Base-by-base conservation (phyloP, 2,113 vertebrate genomes). In the Dasyornis broadbenti region DNA sequence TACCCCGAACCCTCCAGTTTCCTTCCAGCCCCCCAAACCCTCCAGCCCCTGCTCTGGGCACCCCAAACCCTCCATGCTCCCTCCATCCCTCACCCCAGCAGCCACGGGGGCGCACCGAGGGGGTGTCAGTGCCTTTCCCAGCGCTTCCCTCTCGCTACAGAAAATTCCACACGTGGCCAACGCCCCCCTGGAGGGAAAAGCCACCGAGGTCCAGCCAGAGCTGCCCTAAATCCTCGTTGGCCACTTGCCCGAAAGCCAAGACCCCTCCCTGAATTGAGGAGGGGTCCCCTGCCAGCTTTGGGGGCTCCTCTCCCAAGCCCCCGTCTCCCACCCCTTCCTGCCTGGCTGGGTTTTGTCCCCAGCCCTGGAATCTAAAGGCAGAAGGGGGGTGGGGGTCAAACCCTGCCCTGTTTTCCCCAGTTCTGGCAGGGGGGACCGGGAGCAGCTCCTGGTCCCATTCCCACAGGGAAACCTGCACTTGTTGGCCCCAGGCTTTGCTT, bases 401-500 rank as follows among this genome's bases (percentile, higher is more conserved):
- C 3, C 77, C 49, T 33, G n/a, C 5, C 0, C 18, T 0, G 0
- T 45, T 20, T 15, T 11, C 52, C 47, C 59, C 77, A 13, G 53
- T 3, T 12, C 26, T 14, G 68, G 64, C 45, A 5, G 53, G 65
- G 45, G 33, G 59, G 15, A 6, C 9, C 28, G 2, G 69, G 52
- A 13, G 88, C 47, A 35, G 56, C 61, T 80, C 56, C 78, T 37
- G 53, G 3, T 65, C 60, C 66, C 9, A 13, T 13, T 37, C 44
- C 50, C 50, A 2, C 85, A 27, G 92, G 75, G 82, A 75, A 82
- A 20, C 75, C 84, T 72, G 40, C 47, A 24, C 54, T 76, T 26
- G 71, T 76, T 42, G 15, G 30, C 44, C 73, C 53, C 57, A 31
- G 77, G 42, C 86, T 97, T 93, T 69, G 35, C 82, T 60, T 60